Evolutionary conservation across 2,113 vertebrate genomes (phyloP), one percentile per base, ranked within the genome.

Genomic region (Caranx melampygus): DNA sequence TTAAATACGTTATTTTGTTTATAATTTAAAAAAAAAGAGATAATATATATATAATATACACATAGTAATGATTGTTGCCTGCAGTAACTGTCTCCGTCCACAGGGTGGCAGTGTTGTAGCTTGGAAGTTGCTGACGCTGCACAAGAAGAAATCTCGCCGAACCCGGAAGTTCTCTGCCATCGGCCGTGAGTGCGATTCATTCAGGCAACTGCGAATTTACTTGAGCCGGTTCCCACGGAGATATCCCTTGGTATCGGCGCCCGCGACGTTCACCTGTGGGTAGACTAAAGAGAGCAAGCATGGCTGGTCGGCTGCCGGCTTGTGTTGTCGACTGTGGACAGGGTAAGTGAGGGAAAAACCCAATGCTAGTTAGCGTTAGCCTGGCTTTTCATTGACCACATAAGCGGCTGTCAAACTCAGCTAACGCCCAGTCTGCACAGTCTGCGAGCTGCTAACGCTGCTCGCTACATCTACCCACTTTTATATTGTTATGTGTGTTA

Each of bases 241-340:
- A 47, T 47, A 26, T 37, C 75, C 18, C 14, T 70, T 51, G 2
- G 6, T 6, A 65, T 34, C 75, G 31, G 37, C 31, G 9, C 4
- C 51, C 35, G 34, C 0, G 49, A 33, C n/a, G 37, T 45, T 55
- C 4, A 1, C 45, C 13, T 9, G 52, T 26, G 21, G 49, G 4
- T 10, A 47, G 61, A 69, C 3, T 33, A 52, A 72, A 76, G 45
- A 70, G 34, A 84, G 84, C 92, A 86, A 90, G 88, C 89, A 99
- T 99, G 97, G 97, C 97, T 92, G 96, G 96, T 93, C 96, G 96
- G 94, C 94, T 99, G 85, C 98, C 97, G 94, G 98, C 98, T 87
- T 99, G 97, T 91, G 97, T 99, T 85, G 97, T 99, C 77, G 97
- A 98, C 95, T 99, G 98, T 88, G 98, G 98, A 99, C 97, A 1